A percentile compares a stretch with the other conserved stretches of the same genome.
phyloP scores from a whole-genome alignment of 2,113 vertebrate genomes.

The Thomomys bottae region DNA sequence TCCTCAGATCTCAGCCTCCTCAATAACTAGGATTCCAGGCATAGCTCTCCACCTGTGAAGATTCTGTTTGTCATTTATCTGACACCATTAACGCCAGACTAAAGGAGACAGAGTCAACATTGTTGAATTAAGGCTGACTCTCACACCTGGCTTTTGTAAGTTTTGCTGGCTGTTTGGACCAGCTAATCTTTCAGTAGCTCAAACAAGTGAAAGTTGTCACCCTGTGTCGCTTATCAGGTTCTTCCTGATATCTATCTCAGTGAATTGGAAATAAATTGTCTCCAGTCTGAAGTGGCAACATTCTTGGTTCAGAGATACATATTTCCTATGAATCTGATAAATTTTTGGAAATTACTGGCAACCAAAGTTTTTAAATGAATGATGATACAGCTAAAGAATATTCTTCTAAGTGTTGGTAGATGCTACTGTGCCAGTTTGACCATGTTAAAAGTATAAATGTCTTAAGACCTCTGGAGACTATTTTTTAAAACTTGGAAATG shows the following conservation, averaged over 20 bases:
- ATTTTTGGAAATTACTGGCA: not conserved
- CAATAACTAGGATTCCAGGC: too few species aligned
- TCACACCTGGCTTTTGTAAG: not conserved
- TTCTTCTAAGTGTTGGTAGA: not conserved
- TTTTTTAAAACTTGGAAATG: not conserved
- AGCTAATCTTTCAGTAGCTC: not conserved
- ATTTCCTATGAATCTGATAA: not conserved
- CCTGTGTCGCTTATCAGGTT: not conserved
- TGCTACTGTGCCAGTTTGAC: not conserved
- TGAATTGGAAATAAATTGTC: not conserved
- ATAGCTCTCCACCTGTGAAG: not conserved
- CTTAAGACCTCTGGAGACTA: not conserved
- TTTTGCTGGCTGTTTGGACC: not conserved
- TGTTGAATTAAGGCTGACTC: not conserved
- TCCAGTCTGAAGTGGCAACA: not conserved
- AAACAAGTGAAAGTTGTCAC: slow-evolving; percentile 18
- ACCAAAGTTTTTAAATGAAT: not conserved
- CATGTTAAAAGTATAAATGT: not conserved
- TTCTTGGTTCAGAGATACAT: not conserved
- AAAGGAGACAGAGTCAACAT: not conserved
- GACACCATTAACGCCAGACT: not conserved
- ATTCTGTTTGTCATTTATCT: not conserved
- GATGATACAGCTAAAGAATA: not conserved
- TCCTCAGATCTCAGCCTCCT: too few species aligned
- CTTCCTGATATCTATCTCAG: not conserved